phyloP scores from a whole-genome alignment of 2,888 invertebrate species.

The Nephrotoma flavescens region DNA sequence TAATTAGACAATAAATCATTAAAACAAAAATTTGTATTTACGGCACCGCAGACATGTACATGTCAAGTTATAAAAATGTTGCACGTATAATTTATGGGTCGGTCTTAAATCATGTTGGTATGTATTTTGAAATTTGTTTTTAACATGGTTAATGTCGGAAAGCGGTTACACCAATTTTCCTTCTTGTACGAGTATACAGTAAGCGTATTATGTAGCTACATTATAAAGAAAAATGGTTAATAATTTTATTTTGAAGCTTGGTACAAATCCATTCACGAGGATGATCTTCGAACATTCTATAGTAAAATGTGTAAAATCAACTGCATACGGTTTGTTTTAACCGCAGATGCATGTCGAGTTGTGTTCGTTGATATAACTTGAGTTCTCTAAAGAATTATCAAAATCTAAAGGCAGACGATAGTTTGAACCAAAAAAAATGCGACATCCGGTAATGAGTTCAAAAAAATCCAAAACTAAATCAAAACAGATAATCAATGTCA shows the following conservation, averaged over 20 bases:
- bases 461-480: background rate
- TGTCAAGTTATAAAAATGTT: background rate
- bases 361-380: background rate
- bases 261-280: background rate
- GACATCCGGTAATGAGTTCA: background rate
- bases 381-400: background rate
- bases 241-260: background rate
- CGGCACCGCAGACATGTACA: background rate
- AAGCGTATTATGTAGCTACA: background rate
- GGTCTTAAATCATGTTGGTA: background rate
- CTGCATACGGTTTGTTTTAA: background rate
- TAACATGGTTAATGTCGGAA: background rate
- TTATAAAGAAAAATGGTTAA: background rate
- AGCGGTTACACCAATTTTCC: background rate
- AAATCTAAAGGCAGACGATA: background rate
- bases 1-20: background rate
- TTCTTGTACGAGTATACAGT: background rate
- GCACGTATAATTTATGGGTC: background rate
- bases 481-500: background rate
- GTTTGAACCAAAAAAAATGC: background rate
- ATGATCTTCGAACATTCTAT: background rate
- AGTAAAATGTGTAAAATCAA: background rate
- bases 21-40: background rate
- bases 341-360: background rate
- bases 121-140: background rate